Evolutionary conservation across 2,888 invertebrate species (phyloP).

Genomic region (Pterobdella sp.): DNA sequence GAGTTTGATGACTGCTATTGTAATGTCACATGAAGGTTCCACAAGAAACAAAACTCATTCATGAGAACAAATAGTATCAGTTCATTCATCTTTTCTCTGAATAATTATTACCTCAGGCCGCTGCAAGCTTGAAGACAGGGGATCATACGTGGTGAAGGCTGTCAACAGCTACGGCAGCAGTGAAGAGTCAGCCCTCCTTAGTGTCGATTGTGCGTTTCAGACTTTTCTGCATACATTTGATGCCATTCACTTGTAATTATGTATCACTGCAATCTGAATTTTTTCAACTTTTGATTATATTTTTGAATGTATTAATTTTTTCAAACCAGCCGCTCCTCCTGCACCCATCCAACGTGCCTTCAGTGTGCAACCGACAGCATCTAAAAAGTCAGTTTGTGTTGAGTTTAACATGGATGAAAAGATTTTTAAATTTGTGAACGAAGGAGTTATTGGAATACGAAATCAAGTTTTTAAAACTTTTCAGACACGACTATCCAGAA

Average conservation of each 20-base stretch:
- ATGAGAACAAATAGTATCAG: too few relatives aligned
- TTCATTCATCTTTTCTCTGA: too few relatives aligned
- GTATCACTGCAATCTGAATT: not conserved
- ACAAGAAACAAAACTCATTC: too few relatives aligned
- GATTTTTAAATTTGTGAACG: too few relatives aligned
- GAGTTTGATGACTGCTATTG: too few relatives aligned
- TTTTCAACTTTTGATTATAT: not conserved
- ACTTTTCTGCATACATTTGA: not conserved
- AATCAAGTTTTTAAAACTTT: too few relatives aligned
- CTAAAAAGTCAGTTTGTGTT: slow-evolving; percentile 9
- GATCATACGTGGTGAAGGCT: slow-evolving; percentile 79
- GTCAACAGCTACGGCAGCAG: slow-evolving; percentile 50
- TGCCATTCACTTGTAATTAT: not conserved
- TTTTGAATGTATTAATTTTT: not conserved
- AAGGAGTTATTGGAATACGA: too few relatives aligned
- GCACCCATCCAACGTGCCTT: slow-evolving; percentile 33
- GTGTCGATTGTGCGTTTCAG: slow-evolving; percentile 46
- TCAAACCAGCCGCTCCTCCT: slow-evolving; percentile 30
- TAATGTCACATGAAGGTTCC: too few relatives aligned
- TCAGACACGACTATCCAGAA: slow-evolving; percentile 40
- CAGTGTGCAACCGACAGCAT: slow-evolving; percentile 37
- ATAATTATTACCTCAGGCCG: slow-evolving; percentile 64
- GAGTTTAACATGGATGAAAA: too few relatives aligned
- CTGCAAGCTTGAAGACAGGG: slow-evolving; percentile 81
- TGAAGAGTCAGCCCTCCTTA: slow-evolving; percentile 46